Evolutionary conservation across 2,113 vertebrate genomes (phyloP).

Genomic region (Theropithecus gelada): DNA sequence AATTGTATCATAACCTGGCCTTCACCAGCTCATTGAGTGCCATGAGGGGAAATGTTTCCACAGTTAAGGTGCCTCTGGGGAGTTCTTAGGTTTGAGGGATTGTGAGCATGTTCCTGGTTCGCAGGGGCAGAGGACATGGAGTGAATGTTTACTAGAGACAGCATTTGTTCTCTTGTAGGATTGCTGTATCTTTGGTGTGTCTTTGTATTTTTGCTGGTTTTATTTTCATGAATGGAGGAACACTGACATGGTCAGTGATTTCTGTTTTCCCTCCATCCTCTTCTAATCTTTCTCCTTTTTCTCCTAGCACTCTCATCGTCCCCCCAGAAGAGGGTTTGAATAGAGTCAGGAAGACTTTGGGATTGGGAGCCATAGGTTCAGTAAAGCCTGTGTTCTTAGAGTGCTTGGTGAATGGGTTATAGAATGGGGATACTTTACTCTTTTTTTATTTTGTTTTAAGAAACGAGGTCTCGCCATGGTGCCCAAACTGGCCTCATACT

Average conservation of each 20-base stretch:
- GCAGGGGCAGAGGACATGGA: not conserved
- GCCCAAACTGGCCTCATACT: not conserved
- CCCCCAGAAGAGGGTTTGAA: not conserved
- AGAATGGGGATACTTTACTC: not conserved
- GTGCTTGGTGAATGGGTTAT: not conserved
- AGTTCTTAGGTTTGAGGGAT: conserved; percentile 6
- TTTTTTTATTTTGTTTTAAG: not conserved
- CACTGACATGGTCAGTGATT: not conserved
- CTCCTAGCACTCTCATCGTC: not conserved
- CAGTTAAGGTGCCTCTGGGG: not conserved
- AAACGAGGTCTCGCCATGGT: not conserved
- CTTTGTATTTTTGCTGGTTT: not conserved
- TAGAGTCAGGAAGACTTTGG: not conserved
- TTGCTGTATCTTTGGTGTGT: not conserved
- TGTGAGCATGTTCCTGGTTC: not conserved
- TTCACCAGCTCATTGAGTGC: not conserved
- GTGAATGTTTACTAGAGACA: not conserved
- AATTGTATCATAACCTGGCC: not conserved
- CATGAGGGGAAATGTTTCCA: not conserved
- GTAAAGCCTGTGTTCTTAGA: not conserved
- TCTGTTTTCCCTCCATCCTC: not conserved
- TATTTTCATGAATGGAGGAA: not conserved
- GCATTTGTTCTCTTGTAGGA: not conserved
- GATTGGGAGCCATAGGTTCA: not conserved
- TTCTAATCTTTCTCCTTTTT: not conserved